These are phyloP conservation scores for Drosophila grimshawi DNA, from an alignment of 1,140 invertebrate genomes.

Conservation along the genomic window DNA sequence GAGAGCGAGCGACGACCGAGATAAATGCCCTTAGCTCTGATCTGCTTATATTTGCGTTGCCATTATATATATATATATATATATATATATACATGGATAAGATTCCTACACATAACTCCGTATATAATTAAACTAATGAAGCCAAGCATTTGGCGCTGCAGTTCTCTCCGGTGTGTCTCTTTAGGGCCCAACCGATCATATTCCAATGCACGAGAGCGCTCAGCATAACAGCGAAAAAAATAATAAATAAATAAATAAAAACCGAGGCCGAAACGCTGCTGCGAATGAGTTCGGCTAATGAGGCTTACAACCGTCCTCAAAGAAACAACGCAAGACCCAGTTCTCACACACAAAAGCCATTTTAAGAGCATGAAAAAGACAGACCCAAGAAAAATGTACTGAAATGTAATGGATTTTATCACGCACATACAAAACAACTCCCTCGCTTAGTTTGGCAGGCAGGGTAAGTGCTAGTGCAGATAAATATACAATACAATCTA, in stretches of 20 bases:
- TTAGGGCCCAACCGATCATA: slow-evolving; percentile 22
- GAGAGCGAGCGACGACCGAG: slow-evolving; percentile 1
- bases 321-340: slow-evolving; percentile 74
- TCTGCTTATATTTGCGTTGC: slow-evolving; percentile 5
- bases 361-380: slow-evolving; percentile 53
- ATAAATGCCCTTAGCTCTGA: not conserved
- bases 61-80: slow-evolving; percentile 26
- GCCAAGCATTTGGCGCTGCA: slow-evolving; percentile 50
- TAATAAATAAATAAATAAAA: too few species aligned
- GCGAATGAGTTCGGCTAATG: slow-evolving; percentile 68
- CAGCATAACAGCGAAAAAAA: not conserved
- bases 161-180: slow-evolving; percentile 16
- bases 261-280: slow-evolving; percentile 25
- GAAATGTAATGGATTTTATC: slow-evolving; percentile 78
- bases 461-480: not conserved
- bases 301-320: slow-evolving; percentile 65
- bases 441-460: slow-evolving; percentile 10
- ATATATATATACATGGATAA: not conserved
- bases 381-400: slow-evolving; percentile 60
- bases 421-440: slow-evolving; percentile 64
- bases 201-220: slow-evolving; percentile 16
- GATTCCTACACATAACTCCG: not conserved
- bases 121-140: slow-evolving; percentile 81
- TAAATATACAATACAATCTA: not conserved
- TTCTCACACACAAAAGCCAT: slow-evolving; percentile 78